These are phyloP conservation scores for Latrodectus hesperus DNA, from an alignment of 2,888 invertebrate species.

Conservation along the genomic window DNA sequence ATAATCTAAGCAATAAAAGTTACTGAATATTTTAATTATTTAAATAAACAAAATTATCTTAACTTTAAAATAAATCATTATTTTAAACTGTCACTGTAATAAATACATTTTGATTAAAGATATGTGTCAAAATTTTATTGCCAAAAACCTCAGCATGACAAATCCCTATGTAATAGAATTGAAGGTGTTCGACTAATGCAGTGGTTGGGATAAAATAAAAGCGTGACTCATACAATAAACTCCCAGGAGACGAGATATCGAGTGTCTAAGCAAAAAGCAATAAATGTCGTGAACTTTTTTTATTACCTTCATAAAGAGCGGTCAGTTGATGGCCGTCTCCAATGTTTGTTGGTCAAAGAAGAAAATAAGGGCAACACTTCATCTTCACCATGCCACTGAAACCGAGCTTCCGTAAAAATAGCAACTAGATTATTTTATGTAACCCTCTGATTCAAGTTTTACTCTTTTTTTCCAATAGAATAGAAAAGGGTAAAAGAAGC, in stretches of 20 bases:
- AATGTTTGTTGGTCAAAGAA: slow-evolving; percentile 26
- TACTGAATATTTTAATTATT: no score
- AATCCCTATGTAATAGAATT: no score
- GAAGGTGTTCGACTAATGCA: no score
- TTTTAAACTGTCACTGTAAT: no score
- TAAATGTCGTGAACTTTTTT: slow-evolving; percentile 46
- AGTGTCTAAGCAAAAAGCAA: slow-evolving; percentile 44
- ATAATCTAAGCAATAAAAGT: no score
- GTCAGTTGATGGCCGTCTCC: slow-evolving; percentile 45
- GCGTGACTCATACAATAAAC: slow-evolving; percentile 47
- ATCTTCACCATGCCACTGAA: slow-evolving; percentile 45
- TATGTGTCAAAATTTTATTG: no score
- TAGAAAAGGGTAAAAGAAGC: not conserved
- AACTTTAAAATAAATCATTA: no score
- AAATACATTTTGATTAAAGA: no score
- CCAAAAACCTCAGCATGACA: no score
- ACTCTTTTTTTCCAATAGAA: slow-evolving; percentile 2
- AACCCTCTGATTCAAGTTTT: slow-evolving; percentile 5
- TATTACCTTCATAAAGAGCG: slow-evolving; percentile 53
- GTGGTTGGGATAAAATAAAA: not conserved
- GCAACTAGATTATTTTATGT: slow-evolving; percentile 36
- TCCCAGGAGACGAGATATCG: slow-evolving; percentile 43
- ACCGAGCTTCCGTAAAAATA: slow-evolving; percentile 35
- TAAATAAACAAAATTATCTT: no score
- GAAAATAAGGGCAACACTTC: slow-evolving; percentile 39